Conservation (phyloP, 2,797 vertebrate genomes). For the Syngnathus acus region DNA sequence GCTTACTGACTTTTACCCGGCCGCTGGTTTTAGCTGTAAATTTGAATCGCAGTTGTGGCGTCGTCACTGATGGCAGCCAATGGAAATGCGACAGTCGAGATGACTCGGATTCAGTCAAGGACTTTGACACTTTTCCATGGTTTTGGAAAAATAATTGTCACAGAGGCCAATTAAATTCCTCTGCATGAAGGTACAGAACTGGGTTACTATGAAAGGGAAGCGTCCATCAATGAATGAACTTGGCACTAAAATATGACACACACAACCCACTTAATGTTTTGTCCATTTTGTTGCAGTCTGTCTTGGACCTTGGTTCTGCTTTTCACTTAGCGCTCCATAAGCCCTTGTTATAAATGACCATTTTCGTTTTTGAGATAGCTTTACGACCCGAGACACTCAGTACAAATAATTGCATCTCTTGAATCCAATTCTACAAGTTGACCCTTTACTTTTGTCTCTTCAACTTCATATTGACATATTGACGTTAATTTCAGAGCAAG, state of each 20-base stretch:
- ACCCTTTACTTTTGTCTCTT: conserved; percentile 51
- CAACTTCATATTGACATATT: conserved; percentile 31
- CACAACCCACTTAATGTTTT: not conserved
- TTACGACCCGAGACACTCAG: conserved; percentile 22
- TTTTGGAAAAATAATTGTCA: not conserved
- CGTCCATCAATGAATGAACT: not conserved
- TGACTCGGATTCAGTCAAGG: too few relatives aligned
- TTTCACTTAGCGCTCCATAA: not conserved
- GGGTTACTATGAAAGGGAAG: not conserved
- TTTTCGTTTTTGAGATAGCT: conserved; percentile 1
- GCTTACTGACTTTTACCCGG: too few relatives aligned
- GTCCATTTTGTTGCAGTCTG: not conserved
- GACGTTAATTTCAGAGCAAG: conserved; percentile 18
- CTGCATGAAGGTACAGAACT: not conserved
- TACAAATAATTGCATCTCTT: conserved; percentile 54
- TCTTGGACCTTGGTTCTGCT: not conserved
- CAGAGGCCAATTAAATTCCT: not conserved
- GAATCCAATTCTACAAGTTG: conserved; percentile 58
- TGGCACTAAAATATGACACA: not conserved
- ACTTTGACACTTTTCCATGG: too few relatives aligned
- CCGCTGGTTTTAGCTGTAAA: too few relatives aligned
- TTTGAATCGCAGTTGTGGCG: too few relatives aligned
- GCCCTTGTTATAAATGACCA: not conserved
- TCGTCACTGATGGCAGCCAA: too few relatives aligned
- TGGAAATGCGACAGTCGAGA: too few relatives aligned